Evolutionary conservation across 2,113 vertebrate genomes (phyloP), one percentile per base, ranked within the genome.

Genomic region (Pteruthius melanotis): DNA sequence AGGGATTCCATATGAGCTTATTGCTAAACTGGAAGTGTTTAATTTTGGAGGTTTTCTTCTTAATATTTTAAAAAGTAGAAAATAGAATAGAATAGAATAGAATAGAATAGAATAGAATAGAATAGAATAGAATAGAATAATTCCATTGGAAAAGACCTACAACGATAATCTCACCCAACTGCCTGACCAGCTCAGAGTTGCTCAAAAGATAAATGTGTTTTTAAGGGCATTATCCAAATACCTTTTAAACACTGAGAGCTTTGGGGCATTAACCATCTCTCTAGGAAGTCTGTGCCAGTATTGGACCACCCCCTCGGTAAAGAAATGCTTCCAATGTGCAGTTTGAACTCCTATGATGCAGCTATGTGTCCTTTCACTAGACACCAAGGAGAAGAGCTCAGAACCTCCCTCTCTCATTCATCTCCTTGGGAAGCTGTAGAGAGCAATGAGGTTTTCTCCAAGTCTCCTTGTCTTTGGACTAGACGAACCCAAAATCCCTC

Each of bases 1-100:
- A 45, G 26, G 26, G 9, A 83, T 56, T 74, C 40, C 10, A 18
- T 50, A 49, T 40, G 14, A 54, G 19, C 27, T 37, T 54, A 44
- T 47, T 64, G 17, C 9, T 86, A 35, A 57, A 54, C 6, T 40
- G 11, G 4, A 2, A 1, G 3, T 40, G 13, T 8, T 74, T 42
- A 1, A 5, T 37, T 78, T 37, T 5, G 10, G 3, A 0, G 0
- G 6, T 37, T 59, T 87, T 45, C 17, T 24, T 50, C 7, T 28
- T 27, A 31, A 42, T 69, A 20, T 40, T 52, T 11, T 4, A 20
- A 42, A 44, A 42, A 37, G n/a, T n/a, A 8, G 2, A 19, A 33
- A 50, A 23, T 7, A 45, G 26, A 56, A n/a, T n/a, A 21, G 54
- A 33, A 56, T n/a, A 57, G 16, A 19, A 27, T 10, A 42, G 60